Conservation (phyloP, 1,140 invertebrate species). For the Zaprionus gabonicus region DNA sequence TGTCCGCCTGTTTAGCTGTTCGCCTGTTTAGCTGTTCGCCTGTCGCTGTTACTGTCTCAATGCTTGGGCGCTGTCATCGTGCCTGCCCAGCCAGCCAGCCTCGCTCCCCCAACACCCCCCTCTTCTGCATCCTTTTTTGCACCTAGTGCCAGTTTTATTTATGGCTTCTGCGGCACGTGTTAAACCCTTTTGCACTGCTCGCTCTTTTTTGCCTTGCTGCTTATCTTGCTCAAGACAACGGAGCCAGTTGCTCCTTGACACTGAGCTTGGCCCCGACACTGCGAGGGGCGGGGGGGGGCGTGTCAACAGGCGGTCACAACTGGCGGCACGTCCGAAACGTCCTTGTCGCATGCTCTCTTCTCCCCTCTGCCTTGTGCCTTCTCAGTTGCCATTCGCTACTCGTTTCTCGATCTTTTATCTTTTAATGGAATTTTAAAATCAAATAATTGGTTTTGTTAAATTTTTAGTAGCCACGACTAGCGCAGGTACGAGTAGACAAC, state of each 20-base stretch:
- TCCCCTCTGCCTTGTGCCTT: not conserved
- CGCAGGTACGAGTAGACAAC: not conserved
- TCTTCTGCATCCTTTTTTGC: not conserved
- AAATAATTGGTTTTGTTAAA: conserved; percentile 71
- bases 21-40: conserved; percentile 6
- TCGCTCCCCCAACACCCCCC: too few species aligned
- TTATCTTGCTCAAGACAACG: conserved; percentile 55
- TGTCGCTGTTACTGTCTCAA: conserved; percentile 31
- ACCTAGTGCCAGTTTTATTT: conserved; percentile 62
- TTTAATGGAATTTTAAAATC: conserved; percentile 74
- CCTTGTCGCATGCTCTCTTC: not conserved
- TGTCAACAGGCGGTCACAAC: conserved; percentile 57
- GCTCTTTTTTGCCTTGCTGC: conserved; percentile 18
- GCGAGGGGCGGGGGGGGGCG: not conserved
- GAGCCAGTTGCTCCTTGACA: conserved; percentile 49
- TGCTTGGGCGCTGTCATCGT: conserved; percentile 49
- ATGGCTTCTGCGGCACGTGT: conserved; percentile 61
- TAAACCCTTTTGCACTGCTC: conserved; percentile 55
- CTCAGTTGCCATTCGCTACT: conserved; percentile 5
- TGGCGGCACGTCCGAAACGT: conserved; percentile 26
- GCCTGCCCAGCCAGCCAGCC: not conserved
- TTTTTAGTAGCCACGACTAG: conserved; percentile 42
- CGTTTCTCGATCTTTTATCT: conserved; percentile 52
- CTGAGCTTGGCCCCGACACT: conserved; percentile 35
- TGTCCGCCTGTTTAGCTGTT: not conserved